Conservation (phyloP, 92 coral and sea anemone species). For the Metridium senile region DNA sequence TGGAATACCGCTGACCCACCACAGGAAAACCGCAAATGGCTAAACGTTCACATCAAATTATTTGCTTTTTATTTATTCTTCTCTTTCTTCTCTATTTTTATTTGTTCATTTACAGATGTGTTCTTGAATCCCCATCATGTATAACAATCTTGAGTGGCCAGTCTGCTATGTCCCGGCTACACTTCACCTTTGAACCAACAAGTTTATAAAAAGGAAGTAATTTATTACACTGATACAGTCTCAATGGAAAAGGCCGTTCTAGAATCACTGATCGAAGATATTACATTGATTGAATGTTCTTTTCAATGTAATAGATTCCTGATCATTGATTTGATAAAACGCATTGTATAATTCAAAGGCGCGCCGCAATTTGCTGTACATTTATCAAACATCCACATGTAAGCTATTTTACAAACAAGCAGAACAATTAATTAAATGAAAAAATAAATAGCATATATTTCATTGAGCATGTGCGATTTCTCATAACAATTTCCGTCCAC, state of each 20-base stretch:
- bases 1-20: conserved; percentile 31
- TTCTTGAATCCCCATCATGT: neutral
- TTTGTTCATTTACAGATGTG: neutral
- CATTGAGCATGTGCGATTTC: too few relatives aligned
- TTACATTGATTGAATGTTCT: neutral
- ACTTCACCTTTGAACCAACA: conserved; percentile 7
- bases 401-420: too few relatives aligned
- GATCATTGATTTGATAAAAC: neutral
- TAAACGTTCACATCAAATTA: too few relatives aligned
- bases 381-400: too few relatives aligned
- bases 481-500: too few relatives aligned
- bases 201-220: neutral
- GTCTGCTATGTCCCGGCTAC: neutral
- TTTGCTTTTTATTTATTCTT: too few relatives aligned
- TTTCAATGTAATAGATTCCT: too few relatives aligned
- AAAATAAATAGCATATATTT: too few relatives aligned
- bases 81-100: too few relatives aligned
- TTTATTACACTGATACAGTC: neutral
- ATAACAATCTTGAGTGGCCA: neutral
- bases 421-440: too few relatives aligned
- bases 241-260: neutral
- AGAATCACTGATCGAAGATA: neutral
- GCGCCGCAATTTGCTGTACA: too few relatives aligned
- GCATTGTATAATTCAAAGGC: neutral
- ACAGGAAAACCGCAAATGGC: conserved; percentile 4